These are phyloP conservation scores for Scaptomyza cyrtandrae DNA, from an alignment of 2,888 invertebrate species.

Conservation along the genomic window DNA sequence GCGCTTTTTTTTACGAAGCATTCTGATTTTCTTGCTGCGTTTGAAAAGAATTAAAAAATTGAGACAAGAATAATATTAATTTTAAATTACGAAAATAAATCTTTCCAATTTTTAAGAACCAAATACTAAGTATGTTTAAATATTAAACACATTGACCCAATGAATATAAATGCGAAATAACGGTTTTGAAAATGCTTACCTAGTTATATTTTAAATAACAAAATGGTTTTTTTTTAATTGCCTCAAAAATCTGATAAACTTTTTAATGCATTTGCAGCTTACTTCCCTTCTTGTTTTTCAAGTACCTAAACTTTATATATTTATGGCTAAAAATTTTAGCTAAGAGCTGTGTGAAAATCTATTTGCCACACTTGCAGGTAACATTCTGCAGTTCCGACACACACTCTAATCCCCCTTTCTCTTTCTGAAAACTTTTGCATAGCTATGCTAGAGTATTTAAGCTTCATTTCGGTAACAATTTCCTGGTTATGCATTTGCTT, in stretches of 20 bases:
- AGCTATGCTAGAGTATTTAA: conserved; percentile 23
- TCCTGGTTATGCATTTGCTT: conserved; percentile 26
- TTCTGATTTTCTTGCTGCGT: background rate
- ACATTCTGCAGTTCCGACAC: background rate
- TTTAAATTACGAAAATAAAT: no score
- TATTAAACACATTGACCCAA: no score
- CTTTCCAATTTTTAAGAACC: no score
- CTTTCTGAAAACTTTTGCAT: background rate
- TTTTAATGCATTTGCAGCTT: background rate
- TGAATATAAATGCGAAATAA: background rate
- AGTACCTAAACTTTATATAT: background rate
- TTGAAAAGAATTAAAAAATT: background rate
- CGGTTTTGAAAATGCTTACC: no score
- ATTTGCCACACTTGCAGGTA: background rate
- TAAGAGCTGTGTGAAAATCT: background rate
- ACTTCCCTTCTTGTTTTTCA: background rate
- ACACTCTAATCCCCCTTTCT: background rate
- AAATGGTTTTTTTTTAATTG: background rate
- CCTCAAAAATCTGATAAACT: background rate
- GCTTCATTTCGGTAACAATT: conserved; percentile 26
- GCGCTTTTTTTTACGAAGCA: background rate
- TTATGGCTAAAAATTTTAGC: background rate
- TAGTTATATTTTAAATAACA: background rate
- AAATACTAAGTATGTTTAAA: no score
- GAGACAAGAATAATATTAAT: no score